Percentiles rank a stretch among this genome's conserved stretches.
phyloP scores from a whole-genome alignment of 2,888 invertebrate species.

The Drepana falcataria region DNA sequence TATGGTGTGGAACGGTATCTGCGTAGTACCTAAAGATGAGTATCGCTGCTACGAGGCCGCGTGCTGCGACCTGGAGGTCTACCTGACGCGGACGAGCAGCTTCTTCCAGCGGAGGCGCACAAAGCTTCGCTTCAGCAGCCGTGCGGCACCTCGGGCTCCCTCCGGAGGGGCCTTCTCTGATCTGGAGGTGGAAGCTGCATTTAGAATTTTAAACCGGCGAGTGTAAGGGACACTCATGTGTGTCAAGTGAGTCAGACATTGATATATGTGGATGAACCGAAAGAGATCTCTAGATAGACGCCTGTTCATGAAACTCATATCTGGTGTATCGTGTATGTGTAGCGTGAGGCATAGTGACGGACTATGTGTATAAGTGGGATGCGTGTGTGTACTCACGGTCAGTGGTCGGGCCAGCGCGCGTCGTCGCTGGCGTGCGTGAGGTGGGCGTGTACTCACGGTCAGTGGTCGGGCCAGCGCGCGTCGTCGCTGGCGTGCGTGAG shows the following conservation, averaged over 20 bases:
- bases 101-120: constrained; percentile 41
- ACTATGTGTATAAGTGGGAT: neutral
- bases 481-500: constrained; percentile 35
- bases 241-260: too few relatives aligned
- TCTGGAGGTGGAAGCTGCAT: too few relatives aligned
- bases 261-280: too few relatives aligned
- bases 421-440: constrained; percentile 9
- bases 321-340: too few relatives aligned
- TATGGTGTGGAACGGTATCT: neutral
- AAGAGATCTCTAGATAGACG: too few relatives aligned
- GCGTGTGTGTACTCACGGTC: constrained; percentile 5
- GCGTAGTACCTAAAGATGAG: too few relatives aligned
- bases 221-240: too few relatives aligned
- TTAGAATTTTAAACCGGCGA: too few relatives aligned
- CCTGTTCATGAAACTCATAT: too few relatives aligned
- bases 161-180: constrained; percentile 22
- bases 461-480: constrained; percentile 14
- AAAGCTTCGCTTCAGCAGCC: constrained; percentile 18
- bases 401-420: constrained; percentile 6
- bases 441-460: constrained; percentile 6
- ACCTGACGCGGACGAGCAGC: constrained; percentile 39
- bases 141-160: constrained; percentile 12
- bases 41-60: too few relatives aligned
- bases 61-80: constrained; percentile 7
- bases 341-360: too few relatives aligned